Percentiles rank a stretch among this genome's conserved stretches.
Conservation (phyloP, 1,140 invertebrate genomes). For the Ctenoplectra terminalis region DNA sequence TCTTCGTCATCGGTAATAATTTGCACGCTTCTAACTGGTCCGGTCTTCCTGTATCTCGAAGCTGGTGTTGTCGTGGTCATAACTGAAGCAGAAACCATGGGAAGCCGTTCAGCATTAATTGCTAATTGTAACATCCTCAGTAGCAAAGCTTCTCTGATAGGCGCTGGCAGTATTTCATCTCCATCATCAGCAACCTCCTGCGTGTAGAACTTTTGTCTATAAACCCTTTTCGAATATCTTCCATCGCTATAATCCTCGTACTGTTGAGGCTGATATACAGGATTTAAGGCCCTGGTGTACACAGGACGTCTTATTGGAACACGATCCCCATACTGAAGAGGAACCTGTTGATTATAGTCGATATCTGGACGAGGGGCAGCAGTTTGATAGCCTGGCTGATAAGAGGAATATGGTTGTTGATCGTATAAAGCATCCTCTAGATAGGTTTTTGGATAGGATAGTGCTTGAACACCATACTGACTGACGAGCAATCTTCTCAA, state of each 20-base stretch:
- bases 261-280: constrained; percentile 78
- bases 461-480: constrained; percentile 78
- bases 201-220: constrained; percentile 79
- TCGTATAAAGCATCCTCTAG: constrained; percentile 80
- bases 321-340: constrained; percentile 77
- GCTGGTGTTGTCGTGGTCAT: constrained; percentile 70
- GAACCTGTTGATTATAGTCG: constrained; percentile 77
- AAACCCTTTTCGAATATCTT: constrained; percentile 77
- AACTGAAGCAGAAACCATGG: constrained; percentile 70
- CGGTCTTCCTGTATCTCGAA: constrained; percentile 76
- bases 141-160: constrained; percentile 87
- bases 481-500: constrained; percentile 77
- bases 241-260: constrained; percentile 83
- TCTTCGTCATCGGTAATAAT: constrained; percentile 76
- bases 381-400: constrained; percentile 73
- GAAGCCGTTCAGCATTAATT: constrained; percentile 85
- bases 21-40: constrained; percentile 78
- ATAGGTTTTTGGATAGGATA: constrained; percentile 79
- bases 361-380: constrained; percentile 77
- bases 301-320: constrained; percentile 74
- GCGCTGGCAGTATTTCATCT: constrained; percentile 86
- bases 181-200: constrained; percentile 74
- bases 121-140: constrained; percentile 88
- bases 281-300: constrained; percentile 64
- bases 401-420: constrained; percentile 78